phyloP scores from a whole-genome alignment of 2,888 invertebrate genomes.

The Phymatocera aterrima region DNA sequence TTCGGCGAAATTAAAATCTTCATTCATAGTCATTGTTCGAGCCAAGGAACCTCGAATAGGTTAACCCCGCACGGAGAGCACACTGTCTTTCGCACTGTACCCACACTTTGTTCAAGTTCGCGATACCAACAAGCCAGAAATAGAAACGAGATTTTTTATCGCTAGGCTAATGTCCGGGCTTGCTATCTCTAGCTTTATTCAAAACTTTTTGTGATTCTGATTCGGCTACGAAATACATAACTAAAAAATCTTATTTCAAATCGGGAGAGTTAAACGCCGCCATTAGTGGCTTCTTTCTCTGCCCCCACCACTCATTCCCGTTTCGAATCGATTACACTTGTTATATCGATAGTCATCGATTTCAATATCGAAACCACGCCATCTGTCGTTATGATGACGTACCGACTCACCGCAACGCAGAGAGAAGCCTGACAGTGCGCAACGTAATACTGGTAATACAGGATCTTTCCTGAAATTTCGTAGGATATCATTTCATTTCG shows the following conservation, averaged over 20 bases:
- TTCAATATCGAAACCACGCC: slow-evolving; percentile 17
- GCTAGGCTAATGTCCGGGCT: slow-evolving; percentile 6
- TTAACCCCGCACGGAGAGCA: slow-evolving; percentile 41
- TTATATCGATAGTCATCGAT: slow-evolving; percentile 28
- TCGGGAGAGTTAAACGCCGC: slow-evolving; percentile 58
- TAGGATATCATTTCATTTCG: too few relatives aligned
- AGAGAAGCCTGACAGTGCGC: too few relatives aligned
- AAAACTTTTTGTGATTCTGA: neutral
- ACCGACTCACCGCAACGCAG: too few relatives aligned
- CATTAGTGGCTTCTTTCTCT: slow-evolving; percentile 56
- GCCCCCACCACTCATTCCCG: slow-evolving; percentile 33
- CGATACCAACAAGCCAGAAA: neutral
- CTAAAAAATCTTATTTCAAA: slow-evolving; percentile 55
- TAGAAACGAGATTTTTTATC: neutral
- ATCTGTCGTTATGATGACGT: neutral
- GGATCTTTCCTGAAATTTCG: too few relatives aligned
- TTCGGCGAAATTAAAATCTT: slow-evolving; percentile 83
- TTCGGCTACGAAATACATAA: slow-evolving; percentile 48
- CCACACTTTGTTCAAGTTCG: neutral
- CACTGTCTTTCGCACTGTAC: slow-evolving; percentile 16
- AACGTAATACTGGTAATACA: too few relatives aligned
- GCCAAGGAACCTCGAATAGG: slow-evolving; percentile 68
- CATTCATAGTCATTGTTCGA: slow-evolving; percentile 80
- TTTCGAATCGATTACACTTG: neutral
- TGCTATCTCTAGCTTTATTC: slow-evolving; percentile 30